phyloP scores from a whole-genome alignment of 2,888 invertebrate genomes.

The Eristalis tenax region DNA sequence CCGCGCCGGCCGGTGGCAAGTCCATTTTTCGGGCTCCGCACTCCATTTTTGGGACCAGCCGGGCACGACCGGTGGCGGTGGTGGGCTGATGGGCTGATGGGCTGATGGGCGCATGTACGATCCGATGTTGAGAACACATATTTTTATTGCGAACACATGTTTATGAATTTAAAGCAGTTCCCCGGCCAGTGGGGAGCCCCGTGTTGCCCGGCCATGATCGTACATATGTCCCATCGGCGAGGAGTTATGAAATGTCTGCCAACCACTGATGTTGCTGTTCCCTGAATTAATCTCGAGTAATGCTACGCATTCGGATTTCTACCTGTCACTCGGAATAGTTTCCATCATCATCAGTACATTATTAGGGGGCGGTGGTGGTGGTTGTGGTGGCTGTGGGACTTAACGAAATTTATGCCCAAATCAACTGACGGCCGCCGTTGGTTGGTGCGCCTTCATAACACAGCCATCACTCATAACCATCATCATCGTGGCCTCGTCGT shows the following conservation, averaged over 20 bases:
- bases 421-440: slow-evolving; percentile 38
- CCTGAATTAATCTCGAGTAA: slow-evolving; percentile 64
- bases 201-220: not conserved
- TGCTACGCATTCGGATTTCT: slow-evolving; percentile 56
- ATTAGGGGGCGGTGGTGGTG: not conserved
- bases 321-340: slow-evolving; percentile 61
- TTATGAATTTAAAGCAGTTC: slow-evolving; percentile 74
- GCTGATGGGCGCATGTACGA: slow-evolving; percentile 60
- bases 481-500: slow-evolving; percentile 39
- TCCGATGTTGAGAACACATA: slow-evolving; percentile 70
- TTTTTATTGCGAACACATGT: slow-evolving; percentile 75
- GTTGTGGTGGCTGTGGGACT: not conserved
- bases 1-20: slow-evolving; percentile 11
- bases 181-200: slow-evolving; percentile 27
- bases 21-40: slow-evolving; percentile 55
- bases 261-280: slow-evolving; percentile 51
- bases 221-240: slow-evolving; percentile 16
- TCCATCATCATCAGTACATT: slow-evolving; percentile 30
- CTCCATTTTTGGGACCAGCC: slow-evolving; percentile 63
- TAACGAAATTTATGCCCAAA: slow-evolving; percentile 62
- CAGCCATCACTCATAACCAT: slow-evolving; percentile 69
- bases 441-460: slow-evolving; percentile 43
- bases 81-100: slow-evolving; percentile 26
- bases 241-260: slow-evolving; percentile 67
- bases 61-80: not conserved